Evolutionary conservation across 2,888 invertebrate genomes (phyloP).

Genomic region (Drosophila villosipedis): DNA sequence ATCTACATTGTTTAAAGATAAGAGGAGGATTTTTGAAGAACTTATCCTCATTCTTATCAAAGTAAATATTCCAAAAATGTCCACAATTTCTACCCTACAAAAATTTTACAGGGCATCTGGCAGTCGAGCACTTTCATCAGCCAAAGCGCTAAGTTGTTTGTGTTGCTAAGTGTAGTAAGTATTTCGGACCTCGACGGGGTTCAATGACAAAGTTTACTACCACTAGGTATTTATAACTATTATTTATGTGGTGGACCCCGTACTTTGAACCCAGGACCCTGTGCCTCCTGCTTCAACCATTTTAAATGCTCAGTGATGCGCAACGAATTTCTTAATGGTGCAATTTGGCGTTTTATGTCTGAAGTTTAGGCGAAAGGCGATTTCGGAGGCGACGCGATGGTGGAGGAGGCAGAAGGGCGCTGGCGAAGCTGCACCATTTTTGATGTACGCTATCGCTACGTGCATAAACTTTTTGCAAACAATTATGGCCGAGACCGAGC

Average conservation of each 20-base stretch:
- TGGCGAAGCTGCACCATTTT: constrained; percentile 56
- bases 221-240: constrained; percentile 81
- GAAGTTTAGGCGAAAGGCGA: constrained; percentile 78
- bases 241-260: constrained; percentile 69
- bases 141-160: constrained; percentile 38
- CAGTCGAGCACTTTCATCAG: not conserved
- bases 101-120: constrained; percentile 1
- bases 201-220: constrained; percentile 81
- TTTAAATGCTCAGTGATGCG: constrained; percentile 84
- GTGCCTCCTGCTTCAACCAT: constrained; percentile 33
- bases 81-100: not conserved
- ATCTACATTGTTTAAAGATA: not conserved
- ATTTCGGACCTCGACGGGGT: constrained; percentile 60
- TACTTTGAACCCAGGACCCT: constrained; percentile 2
- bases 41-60: fast-evolving
- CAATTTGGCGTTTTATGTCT: constrained; percentile 82
- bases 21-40: not conserved
- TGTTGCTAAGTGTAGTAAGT: constrained; percentile 63
- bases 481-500: constrained; percentile 63
- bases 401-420: not conserved
- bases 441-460: constrained; percentile 76
- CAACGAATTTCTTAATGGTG: constrained; percentile 84
- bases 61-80: not conserved
- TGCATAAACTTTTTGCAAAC: constrained; percentile 81
- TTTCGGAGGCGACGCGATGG: constrained; percentile 30